Evolutionary conservation across 1,140 invertebrate species (phyloP).

Genomic region (Sycophaga agraensis): DNA sequence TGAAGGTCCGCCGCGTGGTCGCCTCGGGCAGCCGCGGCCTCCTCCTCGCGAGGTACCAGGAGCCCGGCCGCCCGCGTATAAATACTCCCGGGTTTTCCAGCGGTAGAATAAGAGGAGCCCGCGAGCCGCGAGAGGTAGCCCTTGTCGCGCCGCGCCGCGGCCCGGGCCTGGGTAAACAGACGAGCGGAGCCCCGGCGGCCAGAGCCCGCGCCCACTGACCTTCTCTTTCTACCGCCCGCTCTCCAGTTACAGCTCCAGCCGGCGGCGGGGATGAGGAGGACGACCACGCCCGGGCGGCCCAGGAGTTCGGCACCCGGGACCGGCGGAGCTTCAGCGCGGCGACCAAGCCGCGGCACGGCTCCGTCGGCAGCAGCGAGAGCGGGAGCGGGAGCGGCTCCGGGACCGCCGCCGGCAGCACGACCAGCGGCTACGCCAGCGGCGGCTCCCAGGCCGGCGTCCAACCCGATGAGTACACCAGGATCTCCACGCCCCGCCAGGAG

Average conservation of each 20-base stretch:
- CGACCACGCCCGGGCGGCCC: neutral
- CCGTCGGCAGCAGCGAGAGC: conserved; percentile 13
- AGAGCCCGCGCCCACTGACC: too few relatives aligned
- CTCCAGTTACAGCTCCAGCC: conserved; percentile 49
- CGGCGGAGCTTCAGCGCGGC: neutral
- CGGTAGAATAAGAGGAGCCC: too few relatives aligned
- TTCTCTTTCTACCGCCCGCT: too few relatives aligned
- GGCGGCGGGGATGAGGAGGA: conserved; percentile 55
- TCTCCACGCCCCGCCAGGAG: conserved; percentile 71
- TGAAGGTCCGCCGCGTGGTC: conserved; percentile 53
- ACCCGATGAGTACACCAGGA: conserved; percentile 69
- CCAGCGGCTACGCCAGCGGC: conserved; percentile 3
- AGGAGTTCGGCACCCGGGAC: neutral
- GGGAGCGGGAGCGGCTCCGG: neutral
- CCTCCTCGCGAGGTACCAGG: conserved; percentile 56
- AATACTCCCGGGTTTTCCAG: too few relatives aligned
- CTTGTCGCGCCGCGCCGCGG: too few relatives aligned
- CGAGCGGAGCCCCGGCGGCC: too few relatives aligned
- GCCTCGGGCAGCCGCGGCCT: conserved; percentile 55
- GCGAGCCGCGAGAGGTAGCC: too few relatives aligned
- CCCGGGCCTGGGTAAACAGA: too few relatives aligned
- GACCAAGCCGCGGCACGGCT: conserved; percentile 8
- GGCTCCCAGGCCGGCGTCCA: conserved; percentile 47
- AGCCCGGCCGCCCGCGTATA: too few relatives aligned
- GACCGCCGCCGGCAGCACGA: neutral